Base-by-base conservation (phyloP, 2,797 vertebrate species). In the Petrocephalus sullivani region DNA sequence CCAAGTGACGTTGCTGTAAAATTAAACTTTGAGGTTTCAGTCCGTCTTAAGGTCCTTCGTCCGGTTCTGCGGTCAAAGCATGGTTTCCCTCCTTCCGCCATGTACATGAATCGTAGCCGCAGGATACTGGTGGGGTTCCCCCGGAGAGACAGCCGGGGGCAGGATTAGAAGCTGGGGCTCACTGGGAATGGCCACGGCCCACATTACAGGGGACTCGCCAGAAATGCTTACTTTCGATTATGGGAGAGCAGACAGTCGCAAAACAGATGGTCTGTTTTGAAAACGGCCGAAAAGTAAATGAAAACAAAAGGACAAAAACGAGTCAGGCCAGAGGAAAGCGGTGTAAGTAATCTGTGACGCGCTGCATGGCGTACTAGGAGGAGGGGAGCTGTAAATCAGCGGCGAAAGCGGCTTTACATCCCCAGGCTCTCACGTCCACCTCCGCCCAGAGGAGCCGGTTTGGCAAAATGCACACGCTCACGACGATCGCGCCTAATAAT, bases 351-450 rank as follows among this genome's bases (percentile, higher is more conserved):
- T 56, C 53, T 16, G 53, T 58, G 54, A 37, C 14, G 16, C 51
- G 12, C 12, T 3, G 54, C 53, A 37, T 4, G 23, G 12, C 51
- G 6, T 28, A 57, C 23, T 57, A 4, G 16, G 12, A 28, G 49
- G 16, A 10, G 14, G 58, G 1, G 16, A 61, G 16, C 16, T 61
- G 58, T 61, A 61, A 19, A 19, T 10, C 58, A 61, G 28, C 14
- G 37, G 67, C 16, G 41, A 82, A 21, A 49, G n/a, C 46, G 3
- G 19, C 21, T 58, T 85, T 58, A 85, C 86, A 90, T 93, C 94
- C 95, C 94, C 94, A 57, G 46, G 16, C 53, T 28, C 19, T 87
- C 57, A n/a, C 58, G 23, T 64, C 53, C 21, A 56, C 33, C 56
- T 84, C 10, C 82, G 23, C 49, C 49, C 21, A 23, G 82, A 14